Base-by-base conservation (phyloP, 2,888 invertebrate species). In the Nineta flava region DNA sequence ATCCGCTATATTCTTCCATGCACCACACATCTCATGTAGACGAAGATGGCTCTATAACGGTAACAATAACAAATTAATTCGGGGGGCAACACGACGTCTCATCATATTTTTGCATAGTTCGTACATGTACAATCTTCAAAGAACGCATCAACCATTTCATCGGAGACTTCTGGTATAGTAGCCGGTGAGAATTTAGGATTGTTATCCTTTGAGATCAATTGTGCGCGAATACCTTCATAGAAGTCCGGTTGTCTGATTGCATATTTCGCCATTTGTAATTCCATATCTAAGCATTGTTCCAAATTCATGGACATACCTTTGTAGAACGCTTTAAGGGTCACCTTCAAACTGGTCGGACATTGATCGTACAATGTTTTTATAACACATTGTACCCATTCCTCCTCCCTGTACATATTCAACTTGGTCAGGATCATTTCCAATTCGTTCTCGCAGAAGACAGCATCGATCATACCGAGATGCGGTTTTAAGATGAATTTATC, bases 271-370 rank as follows among this genome's bases (percentile, higher is more conserved):
- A 96, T 66, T 53, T 94, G 76, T 65, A 83, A 93, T 68, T 99
- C 99, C 83, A 93, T 90, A 59, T 79, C 72, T 12, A 99, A 75
- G 61, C 90, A 90, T 57, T 96, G 88, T 17, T 77, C 73, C 52
- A 97, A 72, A 45, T 75, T 80, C 59, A 87, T 67, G 50, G 77
- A 75, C 0, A 76, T 73, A 5, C 95, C 97, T 52, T 80, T 72
- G 55, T 83, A 77, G 48, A 97, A 62, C 54, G 87, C 81, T 42
- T 79, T 76, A 52, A 86, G 73, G 0, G 94, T 85, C 1, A 97
- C 76, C 73, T 94, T 95, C 59, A 97, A 68, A 6, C 95, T 88
- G 1, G 90, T 88, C 0, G 97, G 99, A 1, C 94, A 95, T 83
- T 92, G 83, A 66, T 82, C 80, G 2, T 65, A 65, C 9, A 96